Conservation (phyloP, 1,140 invertebrate species). For the Samia ricini region DNA sequence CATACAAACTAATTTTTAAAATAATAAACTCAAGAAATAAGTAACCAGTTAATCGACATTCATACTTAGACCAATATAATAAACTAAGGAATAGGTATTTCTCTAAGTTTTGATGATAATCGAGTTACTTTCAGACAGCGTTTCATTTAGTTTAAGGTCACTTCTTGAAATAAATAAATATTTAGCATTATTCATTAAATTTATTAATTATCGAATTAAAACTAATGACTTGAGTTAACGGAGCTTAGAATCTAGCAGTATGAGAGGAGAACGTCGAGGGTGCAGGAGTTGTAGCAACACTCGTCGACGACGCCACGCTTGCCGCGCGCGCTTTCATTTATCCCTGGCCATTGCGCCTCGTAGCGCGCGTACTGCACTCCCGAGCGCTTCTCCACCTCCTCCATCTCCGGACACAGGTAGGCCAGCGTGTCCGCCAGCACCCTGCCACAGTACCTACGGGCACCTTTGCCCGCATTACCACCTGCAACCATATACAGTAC, state of each 20-base stretch:
- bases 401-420: not conserved
- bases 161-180: too few species aligned
- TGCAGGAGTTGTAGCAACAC: constrained; percentile 4
- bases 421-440: constrained; percentile 5
- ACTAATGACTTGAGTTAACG: not conserved
- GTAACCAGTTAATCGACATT: too few species aligned
- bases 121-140: too few species aligned
- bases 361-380: not conserved
- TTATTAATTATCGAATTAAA: not conserved
- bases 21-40: too few species aligned
- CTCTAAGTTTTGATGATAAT: too few species aligned
- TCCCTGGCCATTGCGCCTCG: not conserved
- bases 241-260: not conserved
- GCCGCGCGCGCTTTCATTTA: not conserved
- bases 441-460: constrained; percentile 7
- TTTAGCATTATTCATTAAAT: not conserved
- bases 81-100: too few species aligned
- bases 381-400: not conserved
- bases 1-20: too few species aligned
- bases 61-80: too few species aligned
- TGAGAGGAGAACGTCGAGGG: not conserved
- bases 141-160: too few species aligned
- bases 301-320: constrained; percentile 9
- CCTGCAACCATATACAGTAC: not conserved
- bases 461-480: not conserved